Evolutionary conservation across 1,140 invertebrate species (phyloP), one percentile per base, ranked within the genome.

Genomic region (Asobara japonica): DNA sequence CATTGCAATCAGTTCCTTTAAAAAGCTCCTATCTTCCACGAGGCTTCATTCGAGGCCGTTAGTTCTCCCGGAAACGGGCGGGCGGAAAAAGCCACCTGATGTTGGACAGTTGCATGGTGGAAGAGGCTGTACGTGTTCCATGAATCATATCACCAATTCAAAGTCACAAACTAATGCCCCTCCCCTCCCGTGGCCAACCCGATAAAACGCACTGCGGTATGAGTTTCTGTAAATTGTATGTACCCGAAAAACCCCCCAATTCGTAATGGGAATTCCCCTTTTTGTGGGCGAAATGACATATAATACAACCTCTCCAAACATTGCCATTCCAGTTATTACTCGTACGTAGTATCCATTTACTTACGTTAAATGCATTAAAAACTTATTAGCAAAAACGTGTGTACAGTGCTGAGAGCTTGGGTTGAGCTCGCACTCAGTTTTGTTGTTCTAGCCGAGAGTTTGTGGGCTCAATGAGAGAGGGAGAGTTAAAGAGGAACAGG

Each of bases 61-160:
- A 16, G 27, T 56, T 56, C 8, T 56, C 18, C 51, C 11, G 22
- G 51, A 56, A 56, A 56, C 25, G 16, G 2, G 8, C 20, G 10
- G 3, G 8, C 51, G 8, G 1, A 56, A 56, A 22, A 56, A 25
- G 51, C 22, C 22, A 56, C 51, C 18, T 18, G 51, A 56, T 22
- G 18, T 22, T 27, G 51, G 18, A 1, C 11, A 13, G 51, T 16
- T 31, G 30, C 13, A 56, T 20, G 33, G 20, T 18, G 29, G 45
- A 66, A 41, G 70, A 20, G 33, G 38, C 11, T 67, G 51, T 62
- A 68, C 71, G 71, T 73, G 71, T 18, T 65, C 36, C 38, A 29
- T 73, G 48, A 73, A 68, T 73, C 71, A 73, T 73, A 73, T 61
- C 56, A 56, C 56, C 71, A 73, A 73, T 73, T 73, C 65, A 64